These are phyloP conservation scores for Machimus rusticus DNA, from an alignment of 2,888 invertebrate genomes.

Conservation along the genomic window DNA sequence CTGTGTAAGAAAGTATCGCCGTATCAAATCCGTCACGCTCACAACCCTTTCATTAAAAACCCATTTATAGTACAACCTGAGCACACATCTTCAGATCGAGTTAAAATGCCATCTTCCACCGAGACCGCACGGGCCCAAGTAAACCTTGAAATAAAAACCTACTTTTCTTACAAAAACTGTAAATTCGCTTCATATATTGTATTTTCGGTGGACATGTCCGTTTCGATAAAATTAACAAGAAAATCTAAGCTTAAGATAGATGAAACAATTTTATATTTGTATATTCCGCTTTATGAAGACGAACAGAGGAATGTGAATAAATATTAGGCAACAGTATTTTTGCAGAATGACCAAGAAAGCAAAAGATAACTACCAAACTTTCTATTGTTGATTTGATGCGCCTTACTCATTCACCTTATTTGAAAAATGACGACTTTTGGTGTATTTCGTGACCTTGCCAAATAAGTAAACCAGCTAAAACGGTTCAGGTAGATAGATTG, in stretches of 20 bases:
- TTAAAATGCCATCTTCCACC: background rate
- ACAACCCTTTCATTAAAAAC: background rate
- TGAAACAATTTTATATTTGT: background rate
- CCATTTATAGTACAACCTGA: background rate
- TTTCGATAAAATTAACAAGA: background rate
- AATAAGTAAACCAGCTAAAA: background rate
- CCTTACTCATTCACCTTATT: background rate
- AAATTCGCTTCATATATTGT: background rate
- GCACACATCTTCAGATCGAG: background rate
- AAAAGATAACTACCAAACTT: background rate
- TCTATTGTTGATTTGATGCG: background rate
- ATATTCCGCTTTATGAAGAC: background rate
- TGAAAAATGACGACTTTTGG: background rate
- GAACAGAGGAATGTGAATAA: background rate
- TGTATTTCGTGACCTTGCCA: background rate
- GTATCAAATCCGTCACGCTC: background rate
- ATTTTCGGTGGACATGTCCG: background rate
- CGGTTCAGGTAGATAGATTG: background rate
- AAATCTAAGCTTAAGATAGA: background rate
- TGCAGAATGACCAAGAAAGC: background rate
- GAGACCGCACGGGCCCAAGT: background rate
- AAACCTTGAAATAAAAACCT: conserved; percentile 21
- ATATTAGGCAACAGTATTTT: background rate
- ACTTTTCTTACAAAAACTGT: background rate
- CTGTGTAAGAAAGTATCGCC: background rate